phyloP scores from a whole-genome alignment of 2,888 invertebrate species.

The Drosophila meridionalis region DNA sequence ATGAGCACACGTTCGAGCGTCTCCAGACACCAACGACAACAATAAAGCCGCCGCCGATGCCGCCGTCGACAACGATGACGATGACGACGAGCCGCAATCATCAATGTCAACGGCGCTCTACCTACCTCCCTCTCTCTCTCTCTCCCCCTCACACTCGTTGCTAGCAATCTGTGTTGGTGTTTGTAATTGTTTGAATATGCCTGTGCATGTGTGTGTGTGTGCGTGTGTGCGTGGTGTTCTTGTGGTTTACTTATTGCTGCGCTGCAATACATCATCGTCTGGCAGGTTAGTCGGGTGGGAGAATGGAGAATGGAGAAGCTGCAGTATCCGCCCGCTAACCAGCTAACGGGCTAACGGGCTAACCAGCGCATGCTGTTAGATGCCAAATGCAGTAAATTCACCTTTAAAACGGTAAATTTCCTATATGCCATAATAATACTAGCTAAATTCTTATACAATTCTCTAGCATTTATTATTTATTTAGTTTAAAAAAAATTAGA shows the following conservation, averaged over 20 bases:
- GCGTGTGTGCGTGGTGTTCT: conserved; percentile 42
- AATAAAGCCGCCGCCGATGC: conserved; percentile 7
- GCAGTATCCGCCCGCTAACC: conserved; percentile 4
- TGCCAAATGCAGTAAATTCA: conserved; percentile 35
- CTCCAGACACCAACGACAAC: conserved; percentile 62
- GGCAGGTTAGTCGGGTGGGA: conserved; percentile 49
- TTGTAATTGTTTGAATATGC: conserved; percentile 68
- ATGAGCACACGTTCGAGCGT: conserved; percentile 79
- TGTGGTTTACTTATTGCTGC: conserved; percentile 76
- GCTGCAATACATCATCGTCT: conserved; percentile 75
- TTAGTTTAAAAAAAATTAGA: neutral
- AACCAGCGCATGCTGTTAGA: conserved; percentile 13
- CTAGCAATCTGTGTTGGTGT: conserved; percentile 52
- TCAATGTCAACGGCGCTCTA: conserved; percentile 66
- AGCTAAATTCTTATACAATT: neutral
- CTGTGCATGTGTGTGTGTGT: conserved; percentile 9
- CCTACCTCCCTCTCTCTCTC: neutral
- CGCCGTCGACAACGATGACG: neutral
- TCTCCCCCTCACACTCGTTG: neutral
- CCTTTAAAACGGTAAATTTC: conserved; percentile 30
- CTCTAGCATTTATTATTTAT: neutral
- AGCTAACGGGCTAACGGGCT: neutral
- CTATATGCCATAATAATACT: neutral
- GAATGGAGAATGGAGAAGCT: conserved; percentile 9
- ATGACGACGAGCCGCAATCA: conserved; percentile 66